Percentiles rank a stretch among this genome's conserved stretches.
Conservation (phyloP, 2,888 invertebrate species). For the Phyllotreta cruciferae region DNA sequence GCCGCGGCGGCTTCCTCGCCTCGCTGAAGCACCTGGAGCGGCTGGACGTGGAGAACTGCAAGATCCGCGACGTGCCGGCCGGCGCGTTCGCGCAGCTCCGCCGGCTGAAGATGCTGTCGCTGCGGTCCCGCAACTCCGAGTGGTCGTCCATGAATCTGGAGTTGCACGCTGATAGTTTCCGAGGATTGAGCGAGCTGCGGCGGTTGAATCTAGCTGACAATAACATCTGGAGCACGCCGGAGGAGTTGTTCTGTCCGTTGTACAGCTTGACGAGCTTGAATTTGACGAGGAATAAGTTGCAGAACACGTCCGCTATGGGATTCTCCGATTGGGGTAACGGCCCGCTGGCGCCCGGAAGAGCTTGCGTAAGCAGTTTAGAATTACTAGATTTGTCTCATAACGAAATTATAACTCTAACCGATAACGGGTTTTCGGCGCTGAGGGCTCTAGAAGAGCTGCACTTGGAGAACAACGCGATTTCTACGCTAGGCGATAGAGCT, state of each 20-base stretch:
- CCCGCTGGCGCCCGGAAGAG: conserved; percentile 65
- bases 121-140: conserved; percentile 79
- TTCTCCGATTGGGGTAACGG: conserved; percentile 77
- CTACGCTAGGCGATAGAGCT: conserved; percentile 75
- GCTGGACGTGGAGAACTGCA: conserved; percentile 77
- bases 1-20: conserved; percentile 64
- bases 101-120: conserved; percentile 70
- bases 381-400: conserved; percentile 77
- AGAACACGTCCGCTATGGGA: conserved; percentile 77
- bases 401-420: conserved; percentile 73
- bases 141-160: conserved; percentile 83
- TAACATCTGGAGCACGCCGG: conserved; percentile 78
- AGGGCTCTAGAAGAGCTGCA: conserved; percentile 73
- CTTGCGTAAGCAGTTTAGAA: conserved; percentile 74
- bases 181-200: conserved; percentile 72
- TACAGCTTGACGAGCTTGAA: conserved; percentile 74
- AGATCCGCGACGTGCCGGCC: conserved; percentile 76
- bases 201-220: conserved; percentile 76
- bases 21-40: conserved; percentile 72
- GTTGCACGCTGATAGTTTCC: conserved; percentile 74
- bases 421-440: conserved; percentile 74
- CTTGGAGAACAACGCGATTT: conserved; percentile 79
- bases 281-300: conserved; percentile 78
- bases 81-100: conserved; percentile 73
- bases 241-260: conserved; percentile 75